Percentiles rank a stretch among this genome's conserved stretches.
phyloP scores from a whole-genome alignment of 2,113 vertebrate species.

The Phaethornis superciliosus region DNA sequence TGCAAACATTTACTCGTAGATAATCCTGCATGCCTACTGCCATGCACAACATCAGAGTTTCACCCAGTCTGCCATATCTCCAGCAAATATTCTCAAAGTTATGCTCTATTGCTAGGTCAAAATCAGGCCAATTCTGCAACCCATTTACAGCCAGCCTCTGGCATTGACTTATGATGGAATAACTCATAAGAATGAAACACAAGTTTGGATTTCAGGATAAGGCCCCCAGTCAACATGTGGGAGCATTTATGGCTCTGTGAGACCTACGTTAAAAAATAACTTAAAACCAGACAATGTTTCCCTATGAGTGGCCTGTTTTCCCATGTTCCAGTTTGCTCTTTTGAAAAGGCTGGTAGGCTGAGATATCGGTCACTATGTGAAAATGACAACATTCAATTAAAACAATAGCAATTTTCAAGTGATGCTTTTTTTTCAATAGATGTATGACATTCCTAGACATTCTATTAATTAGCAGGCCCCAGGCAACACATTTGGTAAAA shows the following conservation, averaged over 20 bases:
- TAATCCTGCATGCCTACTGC: slow-evolving; percentile 18
- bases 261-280: slow-evolving; percentile 40
- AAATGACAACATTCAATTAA: slow-evolving; percentile 64
- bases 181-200: slow-evolving; percentile 45
- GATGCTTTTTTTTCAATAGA: slow-evolving; percentile 46
- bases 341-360: slow-evolving; percentile 23
- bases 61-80: background rate
- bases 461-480: slow-evolving; percentile 61
- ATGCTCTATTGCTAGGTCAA: slow-evolving; percentile 34
- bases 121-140: slow-evolving; percentile 29
- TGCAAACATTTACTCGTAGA: slow-evolving; percentile 53
- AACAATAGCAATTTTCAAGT: slow-evolving; percentile 69
- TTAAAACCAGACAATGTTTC: slow-evolving; percentile 26
- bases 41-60: background rate
- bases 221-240: slow-evolving; percentile 62
- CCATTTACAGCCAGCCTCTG: slow-evolving; percentile 10
- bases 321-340: slow-evolving; percentile 50
- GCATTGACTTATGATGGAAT: slow-evolving; percentile 37
- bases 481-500: slow-evolving; percentile 67
- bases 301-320: slow-evolving; percentile 24
- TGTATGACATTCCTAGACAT: slow-evolving; percentile 68
- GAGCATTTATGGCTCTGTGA: slow-evolving; percentile 52
- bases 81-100: slow-evolving; percentile 15
- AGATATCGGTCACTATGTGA: slow-evolving; percentile 55
- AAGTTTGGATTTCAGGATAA: slow-evolving; percentile 43